Conservation (phyloP, 2,888 invertebrate species). For the Cerastoderma edule region DNA sequence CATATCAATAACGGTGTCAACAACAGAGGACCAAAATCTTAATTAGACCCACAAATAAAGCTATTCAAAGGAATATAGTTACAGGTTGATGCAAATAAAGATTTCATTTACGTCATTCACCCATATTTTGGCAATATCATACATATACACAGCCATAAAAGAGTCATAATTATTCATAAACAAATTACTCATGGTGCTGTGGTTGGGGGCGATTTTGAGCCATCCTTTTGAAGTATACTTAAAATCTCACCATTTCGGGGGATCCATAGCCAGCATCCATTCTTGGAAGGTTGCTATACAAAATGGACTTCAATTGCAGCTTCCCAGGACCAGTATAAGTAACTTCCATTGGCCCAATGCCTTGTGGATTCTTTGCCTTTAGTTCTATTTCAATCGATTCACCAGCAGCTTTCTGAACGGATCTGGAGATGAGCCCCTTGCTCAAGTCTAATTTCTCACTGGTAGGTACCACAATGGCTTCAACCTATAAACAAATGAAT, state of each 20-base stretch:
- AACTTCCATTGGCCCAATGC: slow-evolving; percentile 6
- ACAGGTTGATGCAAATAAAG: background rate
- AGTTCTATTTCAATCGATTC: background rate
- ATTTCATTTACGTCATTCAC: background rate
- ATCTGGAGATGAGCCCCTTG: background rate
- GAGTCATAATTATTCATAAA: background rate
- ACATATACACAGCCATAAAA: background rate
- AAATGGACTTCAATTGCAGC: background rate
- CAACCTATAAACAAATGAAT: background rate
- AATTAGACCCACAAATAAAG: too few relatives aligned
- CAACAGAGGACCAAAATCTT: too few relatives aligned
- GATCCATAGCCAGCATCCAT: background rate
- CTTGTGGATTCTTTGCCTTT: background rate
- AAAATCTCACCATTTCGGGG: background rate
- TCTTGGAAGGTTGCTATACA: background rate
- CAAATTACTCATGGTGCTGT: too few relatives aligned
- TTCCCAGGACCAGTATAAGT: background rate
- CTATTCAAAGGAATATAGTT: background rate
- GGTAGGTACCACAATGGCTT: background rate
- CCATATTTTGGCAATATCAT: background rate
- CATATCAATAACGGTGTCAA: too few relatives aligned
- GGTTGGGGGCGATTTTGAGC: too few relatives aligned
- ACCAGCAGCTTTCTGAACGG: background rate
- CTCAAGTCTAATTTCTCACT: background rate
- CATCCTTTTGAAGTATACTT: too few relatives aligned